Evolutionary conservation across 1,140 invertebrate species (phyloP).

Genomic region (Anoplolepis gracilipes): DNA sequence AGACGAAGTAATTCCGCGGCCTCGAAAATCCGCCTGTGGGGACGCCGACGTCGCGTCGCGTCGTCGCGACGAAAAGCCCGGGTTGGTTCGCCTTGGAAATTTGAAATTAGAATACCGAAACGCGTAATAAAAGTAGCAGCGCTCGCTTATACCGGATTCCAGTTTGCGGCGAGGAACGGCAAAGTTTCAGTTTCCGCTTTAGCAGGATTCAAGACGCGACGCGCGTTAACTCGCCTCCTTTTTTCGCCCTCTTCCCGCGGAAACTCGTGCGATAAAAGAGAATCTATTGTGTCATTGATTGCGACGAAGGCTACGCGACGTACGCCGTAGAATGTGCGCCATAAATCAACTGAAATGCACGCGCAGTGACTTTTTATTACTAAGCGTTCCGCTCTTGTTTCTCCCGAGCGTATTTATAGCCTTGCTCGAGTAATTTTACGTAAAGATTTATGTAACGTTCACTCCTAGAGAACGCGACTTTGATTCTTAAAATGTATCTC

Average conservation of each 20-base stretch:
- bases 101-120: slow-evolving; percentile 24
- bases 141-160: background rate
- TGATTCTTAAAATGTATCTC: background rate
- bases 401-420: slow-evolving; percentile 16
- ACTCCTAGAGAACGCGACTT: background rate
- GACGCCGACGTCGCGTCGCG: slow-evolving; percentile 12
- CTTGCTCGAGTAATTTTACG: slow-evolving; percentile 10
- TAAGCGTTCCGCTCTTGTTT: slow-evolving; percentile 20
- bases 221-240: slow-evolving; percentile 1
- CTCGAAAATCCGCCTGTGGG: slow-evolving; percentile 4
- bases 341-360: slow-evolving; percentile 36
- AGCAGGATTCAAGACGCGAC: slow-evolving; percentile 15
- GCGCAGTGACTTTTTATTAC: slow-evolving; percentile 50
- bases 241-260: slow-evolving; percentile 15
- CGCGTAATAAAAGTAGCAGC: slow-evolving; percentile 36
- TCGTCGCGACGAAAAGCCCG: background rate
- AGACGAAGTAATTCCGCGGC: slow-evolving; percentile 31
- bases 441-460: slow-evolving; percentile 28
- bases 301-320: slow-evolving; percentile 46
- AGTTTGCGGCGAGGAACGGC: background rate
- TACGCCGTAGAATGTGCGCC: slow-evolving; percentile 37
- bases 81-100: background rate
- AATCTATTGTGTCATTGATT: slow-evolving; percentile 57
- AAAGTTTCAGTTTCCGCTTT: slow-evolving; percentile 37
- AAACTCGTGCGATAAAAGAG: slow-evolving; percentile 50